Conservation (phyloP, 2,888 invertebrate species). For the Eulithis testata region DNA sequence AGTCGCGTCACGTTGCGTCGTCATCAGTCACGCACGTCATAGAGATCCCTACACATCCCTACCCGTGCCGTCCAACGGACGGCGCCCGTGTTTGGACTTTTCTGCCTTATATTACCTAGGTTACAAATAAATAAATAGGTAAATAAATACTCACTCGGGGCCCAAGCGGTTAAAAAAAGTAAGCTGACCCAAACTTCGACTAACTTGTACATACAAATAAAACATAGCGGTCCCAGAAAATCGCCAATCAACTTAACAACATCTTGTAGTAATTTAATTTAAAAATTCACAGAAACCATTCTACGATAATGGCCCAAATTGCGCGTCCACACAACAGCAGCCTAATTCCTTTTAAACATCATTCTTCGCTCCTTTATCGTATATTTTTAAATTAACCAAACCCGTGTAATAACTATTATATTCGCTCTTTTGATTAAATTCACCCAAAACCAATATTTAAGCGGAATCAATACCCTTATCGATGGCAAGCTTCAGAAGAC, state of each 20-base stretch:
- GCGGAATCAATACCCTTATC: conserved; percentile 69
- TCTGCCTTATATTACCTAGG: too few species aligned
- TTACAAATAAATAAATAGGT: not conserved
- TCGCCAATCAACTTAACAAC: conserved; percentile 70
- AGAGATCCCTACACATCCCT: too few species aligned
- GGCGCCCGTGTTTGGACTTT: too few species aligned
- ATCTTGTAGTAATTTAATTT: conserved; percentile 82
- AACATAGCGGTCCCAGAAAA: conserved; percentile 29
- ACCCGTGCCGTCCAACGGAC: too few species aligned
- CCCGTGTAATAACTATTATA: conserved; percentile 76
- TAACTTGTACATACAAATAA: conserved; percentile 21
- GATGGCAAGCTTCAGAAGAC: conserved; percentile 48
- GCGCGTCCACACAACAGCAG: conserved; percentile 70
- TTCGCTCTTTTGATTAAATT: conserved; percentile 77
- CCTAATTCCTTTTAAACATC: conserved; percentile 80
- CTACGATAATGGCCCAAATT: conserved; percentile 79
- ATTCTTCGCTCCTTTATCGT: conserved; percentile 78
- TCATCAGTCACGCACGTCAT: too few species aligned
- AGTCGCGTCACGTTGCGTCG: too few species aligned
- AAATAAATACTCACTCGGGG: too few species aligned
- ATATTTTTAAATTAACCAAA: conserved; percentile 80
- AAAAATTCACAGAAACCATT: conserved; percentile 81
- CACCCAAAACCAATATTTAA: conserved; percentile 81
- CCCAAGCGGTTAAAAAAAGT: conserved; percentile 4
- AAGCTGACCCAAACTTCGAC: not conserved